These are phyloP conservation scores for Acanthosoma haemorrhoidale DNA, from an alignment of 2,888 invertebrate species.

Conservation along the genomic window DNA sequence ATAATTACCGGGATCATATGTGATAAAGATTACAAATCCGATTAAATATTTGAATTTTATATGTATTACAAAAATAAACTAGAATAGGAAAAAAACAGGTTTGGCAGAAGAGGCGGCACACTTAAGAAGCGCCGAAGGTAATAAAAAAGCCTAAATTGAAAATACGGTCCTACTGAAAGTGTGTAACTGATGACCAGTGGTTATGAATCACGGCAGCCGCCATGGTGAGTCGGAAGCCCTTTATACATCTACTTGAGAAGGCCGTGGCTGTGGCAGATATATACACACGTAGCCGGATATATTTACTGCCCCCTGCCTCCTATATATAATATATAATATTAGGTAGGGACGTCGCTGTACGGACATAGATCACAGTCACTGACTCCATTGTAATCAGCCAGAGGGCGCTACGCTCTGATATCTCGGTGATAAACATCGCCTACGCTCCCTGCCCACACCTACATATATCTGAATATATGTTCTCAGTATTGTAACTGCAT, in stretches of 20 bases:
- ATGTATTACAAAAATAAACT: neutral
- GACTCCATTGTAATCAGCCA: neutral
- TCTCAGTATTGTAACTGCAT: no score
- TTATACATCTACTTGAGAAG: no score
- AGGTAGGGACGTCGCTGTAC: no score
- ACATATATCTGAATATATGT: no score
- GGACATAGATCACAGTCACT: neutral
- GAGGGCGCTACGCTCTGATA: no score
- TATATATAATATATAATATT: no score
- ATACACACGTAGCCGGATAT: neutral
- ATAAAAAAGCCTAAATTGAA: neutral
- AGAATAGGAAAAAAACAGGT: neutral
- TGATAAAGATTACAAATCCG: no score
- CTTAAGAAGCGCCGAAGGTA: neutral
- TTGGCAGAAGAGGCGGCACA: neutral
- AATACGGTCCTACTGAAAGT: conserved; percentile 12
- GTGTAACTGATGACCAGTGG: neutral
- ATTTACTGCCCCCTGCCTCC: neutral
- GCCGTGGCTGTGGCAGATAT: neutral
- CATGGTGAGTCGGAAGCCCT: neutral
- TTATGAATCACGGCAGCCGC: neutral
- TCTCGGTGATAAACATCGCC: neutral
- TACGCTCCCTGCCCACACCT: neutral
- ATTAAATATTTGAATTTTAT: no score
- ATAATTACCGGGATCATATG: no score